phyloP scores from a whole-genome alignment of 2,888 invertebrate species.

The Polia nebulosa region DNA sequence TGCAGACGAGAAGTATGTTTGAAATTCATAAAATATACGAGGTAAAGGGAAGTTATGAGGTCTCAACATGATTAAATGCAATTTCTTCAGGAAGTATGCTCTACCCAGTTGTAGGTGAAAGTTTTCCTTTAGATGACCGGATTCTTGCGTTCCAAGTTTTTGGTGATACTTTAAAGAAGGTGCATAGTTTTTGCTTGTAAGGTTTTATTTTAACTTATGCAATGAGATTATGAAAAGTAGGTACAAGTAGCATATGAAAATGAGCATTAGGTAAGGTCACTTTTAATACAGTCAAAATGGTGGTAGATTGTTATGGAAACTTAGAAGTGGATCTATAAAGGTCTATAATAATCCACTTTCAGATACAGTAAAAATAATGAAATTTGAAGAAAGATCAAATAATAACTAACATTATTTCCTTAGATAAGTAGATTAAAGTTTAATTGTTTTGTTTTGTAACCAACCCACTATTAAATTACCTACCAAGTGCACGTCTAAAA shows the following conservation, averaged over 20 bases:
- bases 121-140: slow-evolving; percentile 81
- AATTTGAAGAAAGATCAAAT: too few relatives aligned
- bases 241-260: neutral
- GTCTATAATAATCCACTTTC: neutral
- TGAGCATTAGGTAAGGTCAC: neutral
- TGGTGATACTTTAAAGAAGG: slow-evolving; percentile 69
- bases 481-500: too few relatives aligned
- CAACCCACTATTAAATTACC: too few relatives aligned
- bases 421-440: too few relatives aligned
- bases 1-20: slow-evolving; percentile 84
- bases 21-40: slow-evolving; percentile 86
- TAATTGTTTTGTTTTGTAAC: too few relatives aligned
- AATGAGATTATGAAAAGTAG: neutral
- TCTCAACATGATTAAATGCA: slow-evolving; percentile 88
- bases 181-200: slow-evolving; percentile 20
- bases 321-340: neutral
- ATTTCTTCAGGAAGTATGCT: slow-evolving; percentile 88
- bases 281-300: neutral
- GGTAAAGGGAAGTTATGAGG: slow-evolving; percentile 83
- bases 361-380: too few relatives aligned
- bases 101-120: slow-evolving; percentile 76
- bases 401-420: too few relatives aligned
- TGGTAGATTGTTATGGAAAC: neutral
- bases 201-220: neutral
- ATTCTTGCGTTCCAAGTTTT: slow-evolving; percentile 75